These are phyloP conservation scores for Ephestia elutella DNA, from an alignment of 1,140 invertebrate genomes.

Conservation along the genomic window DNA sequence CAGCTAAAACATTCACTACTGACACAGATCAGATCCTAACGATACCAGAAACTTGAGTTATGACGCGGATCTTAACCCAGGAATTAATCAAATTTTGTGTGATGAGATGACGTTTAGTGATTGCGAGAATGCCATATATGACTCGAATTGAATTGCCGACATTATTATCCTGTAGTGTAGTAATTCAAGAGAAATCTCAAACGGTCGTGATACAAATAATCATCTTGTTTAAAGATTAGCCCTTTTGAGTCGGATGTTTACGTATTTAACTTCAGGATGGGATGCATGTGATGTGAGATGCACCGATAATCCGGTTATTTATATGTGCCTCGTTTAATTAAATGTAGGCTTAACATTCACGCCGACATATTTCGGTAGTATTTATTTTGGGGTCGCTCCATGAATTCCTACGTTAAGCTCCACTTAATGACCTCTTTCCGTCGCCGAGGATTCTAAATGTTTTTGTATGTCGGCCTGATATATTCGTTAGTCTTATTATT, in stretches of 20 bases:
- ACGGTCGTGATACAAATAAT: background rate
- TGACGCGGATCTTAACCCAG: background rate
- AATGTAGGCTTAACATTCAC: conserved; percentile 36
- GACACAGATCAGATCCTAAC: background rate
- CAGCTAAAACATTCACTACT: background rate
- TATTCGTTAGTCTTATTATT: background rate
- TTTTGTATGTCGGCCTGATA: conserved; percentile 3
- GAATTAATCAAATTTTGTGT: background rate
- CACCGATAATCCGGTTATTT: conserved; percentile 60
- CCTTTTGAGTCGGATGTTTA: conserved; percentile 13
- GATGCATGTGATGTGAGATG: conserved; percentile 40
- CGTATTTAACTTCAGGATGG: conserved; percentile 20
- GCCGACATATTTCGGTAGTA: conserved; percentile 38
- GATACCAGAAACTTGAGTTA: background rate
- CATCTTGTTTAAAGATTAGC: background rate
- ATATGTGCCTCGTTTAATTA: conserved; percentile 50
- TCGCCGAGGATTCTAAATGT: conserved; percentile 18
- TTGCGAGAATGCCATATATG: too few species aligned
- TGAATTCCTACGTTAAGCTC: conserved; percentile 36
- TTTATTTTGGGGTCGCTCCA: conserved; percentile 41
- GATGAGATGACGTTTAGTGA: too few species aligned
- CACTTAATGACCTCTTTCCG: conserved; percentile 41
- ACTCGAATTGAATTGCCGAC: background rate
- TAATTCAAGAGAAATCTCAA: background rate
- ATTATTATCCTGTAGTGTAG: background rate